Conservation (phyloP, 2,888 invertebrate species). For the Shargacucullia verbasci region DNA sequence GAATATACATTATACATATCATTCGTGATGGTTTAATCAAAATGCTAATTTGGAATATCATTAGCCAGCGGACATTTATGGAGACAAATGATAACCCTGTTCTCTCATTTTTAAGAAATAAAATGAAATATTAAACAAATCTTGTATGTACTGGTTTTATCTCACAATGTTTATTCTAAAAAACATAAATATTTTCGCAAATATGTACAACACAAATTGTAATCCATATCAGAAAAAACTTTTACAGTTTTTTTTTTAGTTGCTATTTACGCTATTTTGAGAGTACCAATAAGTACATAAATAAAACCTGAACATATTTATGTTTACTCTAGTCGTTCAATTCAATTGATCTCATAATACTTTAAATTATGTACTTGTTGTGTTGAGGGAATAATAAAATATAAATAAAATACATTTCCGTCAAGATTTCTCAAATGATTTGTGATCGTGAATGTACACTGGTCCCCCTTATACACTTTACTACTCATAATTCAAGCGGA, state of each 20-base stretch:
- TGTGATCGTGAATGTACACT: background rate
- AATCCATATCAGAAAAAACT: too few species aligned
- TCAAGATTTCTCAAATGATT: background rate
- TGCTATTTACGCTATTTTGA: too few species aligned
- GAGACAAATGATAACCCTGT: slow-evolving; percentile 15
- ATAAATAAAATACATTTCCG: too few species aligned
- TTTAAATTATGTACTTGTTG: too few species aligned
- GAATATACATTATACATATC: slow-evolving; percentile 10
- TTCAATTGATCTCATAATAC: background rate
- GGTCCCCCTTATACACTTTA: background rate
- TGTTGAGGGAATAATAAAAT: too few species aligned
- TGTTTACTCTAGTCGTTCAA: too few species aligned
- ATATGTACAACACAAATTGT: too few species aligned
- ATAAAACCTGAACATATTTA: too few species aligned
- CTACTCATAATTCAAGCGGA: background rate
- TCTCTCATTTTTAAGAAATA: slow-evolving; percentile 1
- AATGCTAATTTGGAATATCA: slow-evolving; percentile 42
- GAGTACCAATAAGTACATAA: too few species aligned
- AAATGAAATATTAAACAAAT: background rate
- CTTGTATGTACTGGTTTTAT: background rate
- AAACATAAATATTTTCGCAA: too few species aligned
- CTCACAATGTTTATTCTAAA: too few species aligned
- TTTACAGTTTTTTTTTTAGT: too few species aligned
- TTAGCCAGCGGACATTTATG: slow-evolving; percentile 15
- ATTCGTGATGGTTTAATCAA: slow-evolving; percentile 20